phyloP scores from a whole-genome alignment of 2,888 invertebrate species.

The Dione vanillae region DNA sequence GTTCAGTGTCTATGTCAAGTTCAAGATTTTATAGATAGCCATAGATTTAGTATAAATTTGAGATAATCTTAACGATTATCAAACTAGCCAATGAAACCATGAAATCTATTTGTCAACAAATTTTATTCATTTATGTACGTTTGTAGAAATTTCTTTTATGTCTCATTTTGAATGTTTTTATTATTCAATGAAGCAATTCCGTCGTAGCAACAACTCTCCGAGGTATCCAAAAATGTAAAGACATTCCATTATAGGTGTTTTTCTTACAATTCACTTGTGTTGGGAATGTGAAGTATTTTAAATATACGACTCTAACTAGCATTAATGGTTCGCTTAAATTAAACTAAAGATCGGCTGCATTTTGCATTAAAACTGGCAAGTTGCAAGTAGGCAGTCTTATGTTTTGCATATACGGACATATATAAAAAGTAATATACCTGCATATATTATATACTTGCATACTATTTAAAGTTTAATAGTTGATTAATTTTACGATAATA shows the following conservation, averaged over 20 bases:
- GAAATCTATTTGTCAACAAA: constrained; percentile 20
- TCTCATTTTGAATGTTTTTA: constrained; percentile 15
- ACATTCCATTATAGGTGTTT: constrained; percentile 17
- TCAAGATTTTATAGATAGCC: constrained; percentile 33
- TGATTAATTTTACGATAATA: no score
- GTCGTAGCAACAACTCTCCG: constrained; percentile 2
- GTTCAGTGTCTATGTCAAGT: constrained; percentile 35
- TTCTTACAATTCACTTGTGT: constrained; percentile 16
- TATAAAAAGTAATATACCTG: neutral
- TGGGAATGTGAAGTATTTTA: constrained; percentile 6
- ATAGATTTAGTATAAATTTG: constrained; percentile 27
- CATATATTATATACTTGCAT: no score
- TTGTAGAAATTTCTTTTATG: constrained; percentile 27
- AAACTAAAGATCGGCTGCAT: neutral
- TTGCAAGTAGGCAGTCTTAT: neutral
- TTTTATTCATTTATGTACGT: constrained; percentile 26
- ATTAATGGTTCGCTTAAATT: constrained; percentile 1
- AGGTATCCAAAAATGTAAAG: constrained; percentile 23
- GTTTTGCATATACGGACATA: neutral
- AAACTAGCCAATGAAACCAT: constrained; percentile 7
- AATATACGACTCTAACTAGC: neutral
- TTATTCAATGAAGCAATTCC: constrained; percentile 7
- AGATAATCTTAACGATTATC: constrained; percentile 27
- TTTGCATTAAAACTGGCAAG: neutral
- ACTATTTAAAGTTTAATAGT: no score